A percentile compares a stretch with the other conserved stretches of the same genome.
Evolutionary conservation across 2,113 vertebrate genomes (phyloP).

Genomic region (Menidia beryllina): DNA sequence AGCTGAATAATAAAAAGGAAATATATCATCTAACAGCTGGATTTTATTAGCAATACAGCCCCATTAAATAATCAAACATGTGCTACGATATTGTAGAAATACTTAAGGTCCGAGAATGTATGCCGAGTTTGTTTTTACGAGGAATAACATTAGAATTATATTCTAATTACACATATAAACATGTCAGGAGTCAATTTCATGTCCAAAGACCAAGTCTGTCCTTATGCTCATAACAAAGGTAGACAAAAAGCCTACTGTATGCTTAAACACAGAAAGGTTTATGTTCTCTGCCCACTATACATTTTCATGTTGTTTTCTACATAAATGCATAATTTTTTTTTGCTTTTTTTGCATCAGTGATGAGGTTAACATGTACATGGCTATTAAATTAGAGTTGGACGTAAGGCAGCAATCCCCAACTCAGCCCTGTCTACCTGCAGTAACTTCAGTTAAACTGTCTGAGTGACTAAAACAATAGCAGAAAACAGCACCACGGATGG

Average conservation of each 20-base stretch:
- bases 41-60: constrained; percentile 94
- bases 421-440: constrained; percentile 48
- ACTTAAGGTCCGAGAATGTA: constrained; percentile 84
- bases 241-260: constrained; percentile 17
- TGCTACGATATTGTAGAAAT: constrained; percentile 84
- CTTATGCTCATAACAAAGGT: constrained; percentile 81
- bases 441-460: constrained; percentile 46
- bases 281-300: constrained; percentile 49
- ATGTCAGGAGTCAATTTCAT: constrained; percentile 61
- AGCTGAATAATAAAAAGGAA: constrained; percentile 7
- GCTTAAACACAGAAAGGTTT: constrained; percentile 23
- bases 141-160: constrained; percentile 55
- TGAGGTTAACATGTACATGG: constrained; percentile 63
- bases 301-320: constrained; percentile 43
- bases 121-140: constrained; percentile 47
- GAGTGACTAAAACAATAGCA: constrained; percentile 22
- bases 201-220: constrained; percentile 81
- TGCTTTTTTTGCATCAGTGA: constrained; percentile 73
- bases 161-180: constrained; percentile 64
- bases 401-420: constrained; percentile 64
- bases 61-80: constrained; percentile 80
- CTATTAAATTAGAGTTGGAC: constrained; percentile 59
- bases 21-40: constrained; percentile 83
- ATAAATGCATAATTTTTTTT: constrained; percentile 79
- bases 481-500: constrained; percentile 47